phyloP scores from a whole-genome alignment of 2,113 vertebrate species.

The Penelope pileata region DNA sequence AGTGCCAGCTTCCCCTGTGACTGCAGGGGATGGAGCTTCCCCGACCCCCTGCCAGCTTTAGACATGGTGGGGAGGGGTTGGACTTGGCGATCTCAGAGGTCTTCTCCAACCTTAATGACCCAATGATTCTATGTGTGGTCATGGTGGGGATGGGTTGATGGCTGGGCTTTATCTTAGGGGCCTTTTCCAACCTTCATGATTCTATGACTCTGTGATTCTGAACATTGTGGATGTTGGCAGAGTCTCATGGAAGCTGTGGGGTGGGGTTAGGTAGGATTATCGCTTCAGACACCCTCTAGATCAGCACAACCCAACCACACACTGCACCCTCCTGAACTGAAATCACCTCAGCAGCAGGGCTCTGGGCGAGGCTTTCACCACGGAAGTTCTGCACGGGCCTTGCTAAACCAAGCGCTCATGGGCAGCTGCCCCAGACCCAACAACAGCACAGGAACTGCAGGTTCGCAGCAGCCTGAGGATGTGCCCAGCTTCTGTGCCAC shows the following conservation, averaged over 20 bases:
- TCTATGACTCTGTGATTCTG: no score
- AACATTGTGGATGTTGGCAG: rapidly evolving
- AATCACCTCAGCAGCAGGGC: not conserved
- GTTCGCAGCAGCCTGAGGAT: rapidly evolving
- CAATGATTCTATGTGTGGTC: no score
- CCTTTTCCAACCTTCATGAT: no score
- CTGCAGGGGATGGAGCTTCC: not conserved
- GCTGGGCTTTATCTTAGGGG: no score
- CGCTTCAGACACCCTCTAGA: not conserved
- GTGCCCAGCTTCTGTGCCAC: rapidly evolving
- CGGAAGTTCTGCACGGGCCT: not conserved
- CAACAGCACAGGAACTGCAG: rapidly evolving
- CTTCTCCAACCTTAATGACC: no score
- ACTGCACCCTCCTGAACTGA: not conserved
- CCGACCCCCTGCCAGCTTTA: rapidly evolving
- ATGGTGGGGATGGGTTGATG: no score
- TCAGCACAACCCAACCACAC: not conserved
- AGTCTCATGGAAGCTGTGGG: rapidly evolving
- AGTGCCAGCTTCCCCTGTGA: not conserved
- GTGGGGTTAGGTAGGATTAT: no score
- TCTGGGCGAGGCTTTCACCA: not conserved
- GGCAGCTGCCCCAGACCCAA: not conserved
- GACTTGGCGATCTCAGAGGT: no score
- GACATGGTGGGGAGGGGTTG: no score
- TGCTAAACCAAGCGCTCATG: rapidly evolving